These are phyloP conservation scores for Lumbricus terrestris DNA, from an alignment of 2,888 invertebrate species.

Conservation along the genomic window DNA sequence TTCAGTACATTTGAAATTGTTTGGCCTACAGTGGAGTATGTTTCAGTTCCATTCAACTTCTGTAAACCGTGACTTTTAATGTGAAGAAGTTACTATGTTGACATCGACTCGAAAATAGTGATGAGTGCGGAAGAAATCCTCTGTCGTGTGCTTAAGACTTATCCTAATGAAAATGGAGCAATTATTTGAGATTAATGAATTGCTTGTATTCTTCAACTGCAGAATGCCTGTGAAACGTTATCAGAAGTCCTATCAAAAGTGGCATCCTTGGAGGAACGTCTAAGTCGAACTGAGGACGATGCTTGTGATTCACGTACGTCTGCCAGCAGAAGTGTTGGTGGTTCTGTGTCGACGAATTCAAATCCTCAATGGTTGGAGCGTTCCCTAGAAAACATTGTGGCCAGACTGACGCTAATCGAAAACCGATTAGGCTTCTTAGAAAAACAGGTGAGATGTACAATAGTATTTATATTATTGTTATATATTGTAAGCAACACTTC, in stretches of 20 bases:
- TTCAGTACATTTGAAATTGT: too few species aligned
- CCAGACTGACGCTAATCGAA: background rate
- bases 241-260: background rate
- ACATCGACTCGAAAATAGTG: background rate
- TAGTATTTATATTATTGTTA: too few species aligned
- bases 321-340: background rate
- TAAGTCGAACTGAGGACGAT: background rate
- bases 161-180: background rate
- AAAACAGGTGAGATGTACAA: background rate
- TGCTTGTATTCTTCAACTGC: background rate
- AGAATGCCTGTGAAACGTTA: background rate
- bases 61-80: background rate
- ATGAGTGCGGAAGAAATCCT: background rate
- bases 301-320: background rate
- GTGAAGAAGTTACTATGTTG: background rate
- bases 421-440: conserved; percentile 5
- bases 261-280: background rate
- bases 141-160: background rate
- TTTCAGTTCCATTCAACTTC: background rate
- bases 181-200: background rate
- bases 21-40: too few species aligned
- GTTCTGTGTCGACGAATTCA: background rate
- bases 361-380: background rate
- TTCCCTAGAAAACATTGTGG: background rate
- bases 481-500: background rate